Evolutionary conservation across 2,888 invertebrate genomes (phyloP), one percentile per base, ranked within the genome.

Genomic region (Pheosia tremula): DNA sequence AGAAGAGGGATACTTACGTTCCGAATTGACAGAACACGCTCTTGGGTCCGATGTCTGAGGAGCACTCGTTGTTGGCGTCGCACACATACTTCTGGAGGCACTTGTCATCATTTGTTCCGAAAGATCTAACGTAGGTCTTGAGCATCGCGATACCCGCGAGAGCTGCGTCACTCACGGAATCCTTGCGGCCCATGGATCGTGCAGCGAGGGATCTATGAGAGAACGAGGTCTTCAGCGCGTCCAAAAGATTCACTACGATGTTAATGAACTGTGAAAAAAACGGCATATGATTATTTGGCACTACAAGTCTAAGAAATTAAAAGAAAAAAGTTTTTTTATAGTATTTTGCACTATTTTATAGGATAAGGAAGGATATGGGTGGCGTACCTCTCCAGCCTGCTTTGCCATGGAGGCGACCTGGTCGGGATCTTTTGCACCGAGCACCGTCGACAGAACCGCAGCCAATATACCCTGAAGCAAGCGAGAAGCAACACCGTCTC

Each of bases 321-420:
- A 11, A 24, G 13, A 52, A 58, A 24, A 56, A 39, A 8, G 1
- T 9, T 8, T 9, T 8, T 54, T 10, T 54, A 38, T n/a, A 5
- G 3, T 39, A 38, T n/a, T 37, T n/a, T n/a, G 13, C 49, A 11
- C 38, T 53, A 59, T 56, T 60, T 56, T 41, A 61, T 61, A 66
- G 56, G 56, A 56, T 41, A 56, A 87, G 90, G 90, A 87, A 87
- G 87, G 90, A 83, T 24, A 24, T 84, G 85, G 87, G 84, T 81
- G 90, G 95, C 97, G 95, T 96, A 98, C 98, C 97, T 98, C 97
- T 94, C 97, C 97, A 93, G 98, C 97, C 94, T 98, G 98, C 95
- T 97, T 98, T 94, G 98, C 98, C 97, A 98, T 97, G 94, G 96
- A 96, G 95, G 97, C 96, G 93, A 97, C 97, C 95, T 97, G 97